Conservation (phyloP, 2,888 invertebrate genomes). For the Sphaeridia pumilis region DNA sequence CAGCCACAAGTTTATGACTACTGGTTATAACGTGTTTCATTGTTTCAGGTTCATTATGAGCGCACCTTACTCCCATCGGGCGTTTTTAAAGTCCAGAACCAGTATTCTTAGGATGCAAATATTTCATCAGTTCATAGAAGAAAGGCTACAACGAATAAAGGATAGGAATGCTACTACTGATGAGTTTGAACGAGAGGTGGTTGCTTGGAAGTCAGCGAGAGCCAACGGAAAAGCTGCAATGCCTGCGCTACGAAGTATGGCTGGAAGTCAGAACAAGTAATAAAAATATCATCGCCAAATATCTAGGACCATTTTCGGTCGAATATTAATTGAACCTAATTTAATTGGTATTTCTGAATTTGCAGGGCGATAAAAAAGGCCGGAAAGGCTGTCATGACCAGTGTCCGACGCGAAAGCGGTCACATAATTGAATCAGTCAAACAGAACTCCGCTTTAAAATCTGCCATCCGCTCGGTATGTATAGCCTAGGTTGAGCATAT, state of each 20-base stretch:
- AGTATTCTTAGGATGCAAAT: no score
- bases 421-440: slow-evolving; percentile 34
- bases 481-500: neutral
- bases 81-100: no score
- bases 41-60: slow-evolving; percentile 75
- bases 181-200: slow-evolving; percentile 86
- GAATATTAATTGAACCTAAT: neutral
- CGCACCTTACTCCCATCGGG: slow-evolving; percentile 69
- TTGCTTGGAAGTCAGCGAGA: slow-evolving; percentile 33
- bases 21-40: slow-evolving; percentile 47
- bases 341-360: slow-evolving; percentile 3
- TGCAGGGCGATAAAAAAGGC: slow-evolving; percentile 34
- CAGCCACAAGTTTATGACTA: neutral
- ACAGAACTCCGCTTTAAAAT: slow-evolving; percentile 34
- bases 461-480: slow-evolving; percentile 31
- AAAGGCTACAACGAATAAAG: slow-evolving; percentile 80
- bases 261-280: slow-evolving; percentile 33
- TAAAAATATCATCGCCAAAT: neutral
- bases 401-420: slow-evolving; percentile 33
- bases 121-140: slow-evolving; percentile 91
- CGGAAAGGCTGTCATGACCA: slow-evolving; percentile 36
- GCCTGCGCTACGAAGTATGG: slow-evolving; percentile 25
- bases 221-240: slow-evolving; percentile 30
- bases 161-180: slow-evolving; percentile 86
- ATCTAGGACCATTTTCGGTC: no score